Percentiles rank a stretch among this genome's conserved stretches.
These are phyloP conservation scores for Troides oblongomaculatus DNA, from an alignment of 2,888 invertebrate genomes.

Conservation along the genomic window DNA sequence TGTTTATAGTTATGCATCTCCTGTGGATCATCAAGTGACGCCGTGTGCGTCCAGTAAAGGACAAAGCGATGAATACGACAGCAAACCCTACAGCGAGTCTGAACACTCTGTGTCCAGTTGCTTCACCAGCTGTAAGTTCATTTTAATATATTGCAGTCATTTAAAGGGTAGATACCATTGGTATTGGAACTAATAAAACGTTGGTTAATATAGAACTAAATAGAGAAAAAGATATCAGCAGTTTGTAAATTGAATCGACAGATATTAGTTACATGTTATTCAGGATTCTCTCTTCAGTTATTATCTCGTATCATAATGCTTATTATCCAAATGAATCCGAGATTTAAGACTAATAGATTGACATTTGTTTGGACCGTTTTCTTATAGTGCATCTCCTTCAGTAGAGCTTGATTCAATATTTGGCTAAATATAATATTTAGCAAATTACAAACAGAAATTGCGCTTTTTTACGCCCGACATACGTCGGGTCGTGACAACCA, in stretches of 20 bases:
- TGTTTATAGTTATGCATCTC: constrained; percentile 67
- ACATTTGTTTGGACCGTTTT: no score
- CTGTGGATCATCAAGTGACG: constrained; percentile 72
- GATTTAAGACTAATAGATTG: no score
- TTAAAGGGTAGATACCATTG: background rate
- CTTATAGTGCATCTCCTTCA: no score
- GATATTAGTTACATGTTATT: no score
- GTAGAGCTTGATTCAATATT: background rate
- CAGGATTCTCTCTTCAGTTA: no score
- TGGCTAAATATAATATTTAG: background rate
- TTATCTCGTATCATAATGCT: no score
- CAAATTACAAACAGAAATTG: background rate
- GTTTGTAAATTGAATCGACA: no score
- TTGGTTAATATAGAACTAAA: no score
- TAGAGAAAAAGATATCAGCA: no score
- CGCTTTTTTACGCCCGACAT: constrained; percentile 11
- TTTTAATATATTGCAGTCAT: background rate
- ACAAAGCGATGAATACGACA: constrained; percentile 77
- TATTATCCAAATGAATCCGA: no score
- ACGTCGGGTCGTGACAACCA: constrained; percentile 14
- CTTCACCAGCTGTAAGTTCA: constrained; percentile 73
- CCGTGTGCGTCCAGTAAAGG: constrained; percentile 81
- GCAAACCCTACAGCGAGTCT: constrained; percentile 75
- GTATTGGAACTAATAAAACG: no score
- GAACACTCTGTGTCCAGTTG: constrained; percentile 77